Conservation (phyloP, 2,888 invertebrate genomes). For the Salpingus planirostris region DNA sequence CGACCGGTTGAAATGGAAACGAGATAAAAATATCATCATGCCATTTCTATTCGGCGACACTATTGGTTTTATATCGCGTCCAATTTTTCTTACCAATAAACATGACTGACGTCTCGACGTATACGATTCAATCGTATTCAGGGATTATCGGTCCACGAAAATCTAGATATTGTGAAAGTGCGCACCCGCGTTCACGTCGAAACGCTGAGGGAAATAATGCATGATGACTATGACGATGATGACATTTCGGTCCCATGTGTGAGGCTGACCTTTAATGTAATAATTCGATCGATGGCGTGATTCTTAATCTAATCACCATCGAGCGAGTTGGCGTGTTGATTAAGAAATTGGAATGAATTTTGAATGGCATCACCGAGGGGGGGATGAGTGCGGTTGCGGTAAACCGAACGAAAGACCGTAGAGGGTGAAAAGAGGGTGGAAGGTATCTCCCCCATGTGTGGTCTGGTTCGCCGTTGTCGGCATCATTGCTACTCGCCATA, state of each 20-base stretch:
- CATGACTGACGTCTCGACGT: constrained; percentile 30
- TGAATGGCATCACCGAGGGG: constrained; percentile 17
- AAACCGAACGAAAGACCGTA: too few relatives aligned
- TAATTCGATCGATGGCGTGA: constrained; percentile 7
- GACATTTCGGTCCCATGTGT: too few relatives aligned
- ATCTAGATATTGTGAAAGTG: too few relatives aligned
- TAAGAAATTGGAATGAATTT: constrained; percentile 22
- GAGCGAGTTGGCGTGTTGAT: constrained; percentile 15
- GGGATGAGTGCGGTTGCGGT: constrained; percentile 14
- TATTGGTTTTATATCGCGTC: constrained; percentile 28
- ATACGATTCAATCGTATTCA: constrained; percentile 22
- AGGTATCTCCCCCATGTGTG: constrained; percentile 13
- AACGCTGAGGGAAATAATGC: too few relatives aligned
- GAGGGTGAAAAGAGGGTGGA: constrained; percentile 13
- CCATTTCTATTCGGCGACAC: constrained; percentile 27
- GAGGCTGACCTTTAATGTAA: too few relatives aligned
- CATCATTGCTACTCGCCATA: constrained; percentile 15
- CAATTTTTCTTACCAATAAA: constrained; percentile 33
- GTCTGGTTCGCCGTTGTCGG: constrained; percentile 14
- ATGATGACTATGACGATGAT: too few relatives aligned
- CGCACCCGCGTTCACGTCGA: too few relatives aligned
- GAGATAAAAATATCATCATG: constrained; percentile 30
- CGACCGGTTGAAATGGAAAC: constrained; percentile 33
- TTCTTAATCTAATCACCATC: constrained; percentile 14
- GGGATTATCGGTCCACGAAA: constrained; percentile 1